These are phyloP conservation scores for Graptemys geographica DNA, from an alignment of 2,797 vertebrate genomes.

Conservation along the genomic window DNA sequence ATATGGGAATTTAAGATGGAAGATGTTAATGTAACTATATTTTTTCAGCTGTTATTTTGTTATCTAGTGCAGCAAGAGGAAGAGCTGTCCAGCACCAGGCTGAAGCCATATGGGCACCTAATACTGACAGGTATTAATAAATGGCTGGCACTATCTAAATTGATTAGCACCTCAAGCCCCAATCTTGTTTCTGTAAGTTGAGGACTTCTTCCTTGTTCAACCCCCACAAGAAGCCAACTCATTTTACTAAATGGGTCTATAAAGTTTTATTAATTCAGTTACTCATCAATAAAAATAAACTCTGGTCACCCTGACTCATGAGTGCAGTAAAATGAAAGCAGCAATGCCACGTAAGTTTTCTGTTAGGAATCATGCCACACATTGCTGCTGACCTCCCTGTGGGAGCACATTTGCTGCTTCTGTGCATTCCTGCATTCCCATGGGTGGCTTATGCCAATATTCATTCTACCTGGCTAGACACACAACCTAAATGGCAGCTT, in stretches of 20 bases:
- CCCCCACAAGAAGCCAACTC: neutral
- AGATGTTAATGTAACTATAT: neutral
- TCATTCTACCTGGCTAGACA: neutral
- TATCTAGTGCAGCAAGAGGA: neutral
- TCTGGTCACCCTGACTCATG: rapidly evolving
- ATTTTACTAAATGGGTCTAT: rapidly evolving
- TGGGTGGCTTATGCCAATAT: neutral
- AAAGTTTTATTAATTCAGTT: neutral
- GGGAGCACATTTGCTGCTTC: neutral
- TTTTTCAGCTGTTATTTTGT: rapidly evolving
- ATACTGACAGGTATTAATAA: rapidly evolving
- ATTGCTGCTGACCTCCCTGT: neutral
- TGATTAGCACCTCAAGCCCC: neutral
- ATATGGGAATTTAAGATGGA: neutral
- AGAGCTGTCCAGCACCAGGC: neutral
- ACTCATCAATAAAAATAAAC: neutral
- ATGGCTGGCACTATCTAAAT: neutral
- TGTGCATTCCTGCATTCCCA: neutral
- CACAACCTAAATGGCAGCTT: neutral
- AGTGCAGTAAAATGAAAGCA: neutral
- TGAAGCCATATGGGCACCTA: neutral
- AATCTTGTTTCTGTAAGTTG: neutral
- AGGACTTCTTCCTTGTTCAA: neutral
- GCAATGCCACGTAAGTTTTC: rapidly evolving
- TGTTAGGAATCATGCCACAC: neutral